Base-by-base conservation (phyloP, 1,140 invertebrate species). In the Papilio dardanus region DNA sequence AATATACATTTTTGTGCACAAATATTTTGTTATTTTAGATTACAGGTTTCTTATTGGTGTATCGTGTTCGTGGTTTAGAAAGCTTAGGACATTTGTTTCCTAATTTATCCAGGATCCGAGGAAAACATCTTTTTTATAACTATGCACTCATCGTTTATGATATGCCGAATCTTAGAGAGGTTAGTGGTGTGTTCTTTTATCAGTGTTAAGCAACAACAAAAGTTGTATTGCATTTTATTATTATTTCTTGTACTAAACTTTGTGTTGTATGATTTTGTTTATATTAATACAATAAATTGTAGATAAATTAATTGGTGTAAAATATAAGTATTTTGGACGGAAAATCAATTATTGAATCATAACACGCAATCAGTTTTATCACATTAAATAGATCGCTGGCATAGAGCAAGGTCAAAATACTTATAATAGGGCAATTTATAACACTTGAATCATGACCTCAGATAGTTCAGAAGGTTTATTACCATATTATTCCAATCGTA, bases 51-150 rank as follows among this genome's bases (percentile, higher is more conserved):
- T 80, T 96, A 3, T 77, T 94, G 21, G 85, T 96, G n/a, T 95
- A 94, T 81, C 94, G 97, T 75, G 96, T 97, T 3, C 94, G 94
- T 74, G 96, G 97, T 21, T 91, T 99, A 31, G 94, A 94, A 58
- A 96, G 96, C 30, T 88, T 99, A 5, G 95, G 95, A 0, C 93
- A 95, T 71, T 92, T 99, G 12, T 99, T 99, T 91, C 99, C 99
- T 1, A 99, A 99, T 93, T 92, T 99, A 82, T 92, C 96, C 19
- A 96, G 99, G 14, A 99, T 99, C 74, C 95, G 98, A 37, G 99
- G 99, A 8, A 94, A 96, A 46, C 94, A 95, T n/a, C 90, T 99
- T 12, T 95, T 99, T 79, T 95, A 96, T 81, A 96, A 98, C 87
- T 99, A 97, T 89, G 97, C 98, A 0, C 91, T 99, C n/a, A 95